phyloP scores from a whole-genome alignment of 2,113 vertebrate genomes.

The Hippocampus abdominalis region DNA sequence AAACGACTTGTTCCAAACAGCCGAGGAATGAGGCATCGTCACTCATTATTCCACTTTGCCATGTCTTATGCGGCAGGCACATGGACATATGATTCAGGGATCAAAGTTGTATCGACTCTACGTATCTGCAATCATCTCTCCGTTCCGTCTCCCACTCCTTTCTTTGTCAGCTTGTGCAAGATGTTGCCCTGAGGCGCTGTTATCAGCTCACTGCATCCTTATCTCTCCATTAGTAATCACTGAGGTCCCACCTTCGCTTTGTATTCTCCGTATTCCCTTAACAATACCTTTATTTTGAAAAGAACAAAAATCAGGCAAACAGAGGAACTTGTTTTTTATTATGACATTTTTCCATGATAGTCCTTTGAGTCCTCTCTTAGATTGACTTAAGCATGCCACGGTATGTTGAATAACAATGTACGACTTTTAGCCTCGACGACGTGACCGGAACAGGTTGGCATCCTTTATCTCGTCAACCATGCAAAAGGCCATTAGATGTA shows the following conservation, averaged over 20 bases:
- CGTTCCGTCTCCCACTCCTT: slow-evolving; percentile 12
- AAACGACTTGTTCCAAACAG: no score
- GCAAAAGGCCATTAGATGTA: not conserved
- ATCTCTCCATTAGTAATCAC: slow-evolving; percentile 28
- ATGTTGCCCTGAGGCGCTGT: slow-evolving; percentile 25
- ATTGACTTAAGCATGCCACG: no score
- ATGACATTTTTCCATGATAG: not conserved
- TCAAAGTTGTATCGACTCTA: no score
- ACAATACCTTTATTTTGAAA: not conserved
- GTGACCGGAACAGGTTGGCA: not conserved
- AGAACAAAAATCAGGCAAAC: slow-evolving; percentile 7
- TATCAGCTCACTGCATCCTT: slow-evolving; percentile 16
- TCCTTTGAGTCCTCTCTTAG: no score
- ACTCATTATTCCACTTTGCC: no score
- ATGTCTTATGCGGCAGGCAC: no score
- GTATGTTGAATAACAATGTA: slow-evolving; percentile 8
- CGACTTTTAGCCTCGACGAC: slow-evolving; percentile 23
- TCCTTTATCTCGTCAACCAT: not conserved
- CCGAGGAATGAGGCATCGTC: no score
- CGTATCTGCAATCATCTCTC: not conserved
- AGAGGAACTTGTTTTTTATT: not conserved
- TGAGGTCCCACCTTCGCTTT: not conserved
- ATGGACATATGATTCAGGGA: no score
- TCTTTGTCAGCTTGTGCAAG: slow-evolving; percentile 21
- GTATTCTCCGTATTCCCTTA: slow-evolving; percentile 11